Conservation (phyloP, 2,888 invertebrate genomes). For the Dinocampus coccinellae region DNA sequence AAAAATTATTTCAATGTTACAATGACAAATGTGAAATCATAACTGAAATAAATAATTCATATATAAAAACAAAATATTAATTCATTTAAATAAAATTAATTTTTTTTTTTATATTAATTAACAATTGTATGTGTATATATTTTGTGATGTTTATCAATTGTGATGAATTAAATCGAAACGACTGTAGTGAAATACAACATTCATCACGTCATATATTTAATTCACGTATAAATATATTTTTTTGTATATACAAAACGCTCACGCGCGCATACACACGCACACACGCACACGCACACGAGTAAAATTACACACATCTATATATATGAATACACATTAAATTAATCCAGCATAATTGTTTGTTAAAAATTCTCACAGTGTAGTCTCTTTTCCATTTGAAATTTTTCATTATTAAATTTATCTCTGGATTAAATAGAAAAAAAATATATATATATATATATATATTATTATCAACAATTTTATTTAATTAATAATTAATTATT, state of each 20-base stretch:
- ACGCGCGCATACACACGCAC: too few relatives aligned
- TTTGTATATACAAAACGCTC: too few relatives aligned
- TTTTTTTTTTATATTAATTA: not conserved
- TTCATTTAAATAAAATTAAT: not conserved
- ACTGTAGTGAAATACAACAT: not conserved
- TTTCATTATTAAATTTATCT: not conserved
- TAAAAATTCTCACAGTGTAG: not conserved
- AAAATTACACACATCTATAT: conserved; percentile 14
- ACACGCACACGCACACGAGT: too few relatives aligned
- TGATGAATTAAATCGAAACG: not conserved
- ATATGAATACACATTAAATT: conserved; percentile 34
- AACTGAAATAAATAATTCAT: not conserved
- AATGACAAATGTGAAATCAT: too few relatives aligned
- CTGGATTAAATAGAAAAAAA: not conserved
- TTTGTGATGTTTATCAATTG: not conserved
- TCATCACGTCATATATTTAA: conserved; percentile 3
- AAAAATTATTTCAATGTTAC: too few relatives aligned
- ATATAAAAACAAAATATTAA: not conserved
- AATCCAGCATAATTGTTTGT: conserved; percentile 30
- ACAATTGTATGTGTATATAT: not conserved
- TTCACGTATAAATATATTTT: too few relatives aligned
- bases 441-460: too few relatives aligned
- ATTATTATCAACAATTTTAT: too few relatives aligned
- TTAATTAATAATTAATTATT: not conserved
- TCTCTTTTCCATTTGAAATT: not conserved